Evolutionary conservation across 53 echinoderm and acorn worm genomes (phyloP), one percentile per base, ranked within the genome.

Genomic region (Arbacia lixula): DNA sequence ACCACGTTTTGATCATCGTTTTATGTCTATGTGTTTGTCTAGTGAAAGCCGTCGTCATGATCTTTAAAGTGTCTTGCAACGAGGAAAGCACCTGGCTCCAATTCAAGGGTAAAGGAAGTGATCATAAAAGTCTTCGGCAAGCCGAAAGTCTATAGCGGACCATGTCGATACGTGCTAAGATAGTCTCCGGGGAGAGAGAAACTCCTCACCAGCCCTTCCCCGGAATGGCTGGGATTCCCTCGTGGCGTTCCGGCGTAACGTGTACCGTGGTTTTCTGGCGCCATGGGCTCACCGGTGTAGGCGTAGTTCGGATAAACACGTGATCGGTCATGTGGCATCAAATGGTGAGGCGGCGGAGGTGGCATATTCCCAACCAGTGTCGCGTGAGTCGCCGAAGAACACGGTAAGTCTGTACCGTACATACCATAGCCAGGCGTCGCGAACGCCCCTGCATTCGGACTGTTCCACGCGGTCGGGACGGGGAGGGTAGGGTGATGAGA

Each of bases 351-450:
- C 29, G 29, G 25, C 6, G 28, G 43, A 21, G 40, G 69, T 24
- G 43, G 5, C 27, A 69, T 27, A 43, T 41, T 69, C 28, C 69
- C 69, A 27, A 2, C 26, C 9, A 10, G 8, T 8, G 49, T 14
- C 14, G 26, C 41, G 16, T n/a, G 27, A 2, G 69, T 3, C 25
- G 11, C 22, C 12, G 69, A 42, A 3, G 43, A 26, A 28, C 27
- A 9, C 19, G 69, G 74, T 20, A 53, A 21, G 26, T 74, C 74
- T 4, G 74, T 74, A n/a, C n/a, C n/a, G 20, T 74, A 53, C 31
- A 74, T 20, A 35, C 74, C 74, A 33, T 34, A 74, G 53, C 74
- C 74, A 53, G 74, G 17, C 31, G 74, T 27, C 26, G 24, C 43
- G 5, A 46, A 43, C 27, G n/a, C n/a, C n/a, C n/a, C n/a, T n/a